Percentiles rank a stretch among this genome's conserved stretches.
These are phyloP conservation scores for Adelognathus sp. DNA, from an alignment of 2,888 invertebrate genomes.

Conservation along the genomic window DNA sequence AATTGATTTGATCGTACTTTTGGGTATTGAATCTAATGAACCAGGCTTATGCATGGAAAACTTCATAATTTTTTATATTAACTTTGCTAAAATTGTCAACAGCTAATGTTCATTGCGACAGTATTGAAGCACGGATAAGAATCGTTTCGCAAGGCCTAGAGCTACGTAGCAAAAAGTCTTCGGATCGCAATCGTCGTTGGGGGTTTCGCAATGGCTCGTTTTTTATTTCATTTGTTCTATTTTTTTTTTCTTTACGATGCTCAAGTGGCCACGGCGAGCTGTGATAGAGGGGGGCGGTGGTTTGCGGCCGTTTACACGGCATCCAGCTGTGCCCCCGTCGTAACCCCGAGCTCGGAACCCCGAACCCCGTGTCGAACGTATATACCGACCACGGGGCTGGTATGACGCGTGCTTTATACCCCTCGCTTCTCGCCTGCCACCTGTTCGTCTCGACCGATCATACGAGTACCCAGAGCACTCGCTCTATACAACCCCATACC, in stretches of 20 bases:
- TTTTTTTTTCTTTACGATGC: slow-evolving; percentile 49
- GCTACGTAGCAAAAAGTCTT: slow-evolving; percentile 1
- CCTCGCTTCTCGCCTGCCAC: slow-evolving; percentile 77
- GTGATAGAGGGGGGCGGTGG: slow-evolving; percentile 4
- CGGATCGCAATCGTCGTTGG: slow-evolving; percentile 32
- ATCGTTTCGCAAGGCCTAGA: slow-evolving; percentile 41
- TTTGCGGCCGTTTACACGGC: slow-evolving; percentile 67
- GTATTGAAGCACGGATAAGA: slow-evolving; percentile 31
- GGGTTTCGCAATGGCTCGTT: slow-evolving; percentile 32
- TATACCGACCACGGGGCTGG: slow-evolving; percentile 71
- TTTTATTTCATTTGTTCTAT: slow-evolving; percentile 52
- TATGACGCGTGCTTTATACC: slow-evolving; percentile 75
- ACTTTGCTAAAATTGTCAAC: too few relatives aligned
- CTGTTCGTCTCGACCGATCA: slow-evolving; percentile 70
- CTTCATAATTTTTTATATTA: too few relatives aligned
- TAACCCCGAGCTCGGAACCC: slow-evolving; percentile 53
- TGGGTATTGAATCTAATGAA: too few relatives aligned
- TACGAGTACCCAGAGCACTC: slow-evolving; percentile 33
- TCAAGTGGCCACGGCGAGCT: slow-evolving; percentile 29
- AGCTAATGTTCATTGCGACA: slow-evolving; percentile 17
- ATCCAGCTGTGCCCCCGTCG: slow-evolving; percentile 75
- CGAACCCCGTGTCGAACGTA: slow-evolving; percentile 55
- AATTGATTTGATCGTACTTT: too few relatives aligned
- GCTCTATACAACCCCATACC: background rate
- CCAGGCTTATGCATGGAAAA: too few relatives aligned